phyloP scores from a whole-genome alignment of 2,888 invertebrate species.

The Morinoia aosen region DNA sequence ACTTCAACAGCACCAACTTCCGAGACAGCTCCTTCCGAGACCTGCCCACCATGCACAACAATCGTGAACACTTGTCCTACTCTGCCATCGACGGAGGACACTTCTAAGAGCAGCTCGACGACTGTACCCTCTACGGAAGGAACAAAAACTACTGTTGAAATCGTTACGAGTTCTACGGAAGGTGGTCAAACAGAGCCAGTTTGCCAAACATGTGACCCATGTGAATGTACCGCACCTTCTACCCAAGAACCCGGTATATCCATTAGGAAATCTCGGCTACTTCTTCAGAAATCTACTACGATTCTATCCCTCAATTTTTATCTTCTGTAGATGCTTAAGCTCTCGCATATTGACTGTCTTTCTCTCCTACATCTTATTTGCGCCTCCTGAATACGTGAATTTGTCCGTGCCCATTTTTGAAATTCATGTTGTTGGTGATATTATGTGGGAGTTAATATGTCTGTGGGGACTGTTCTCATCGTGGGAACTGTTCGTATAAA shows the following conservation, averaged over 20 bases:
- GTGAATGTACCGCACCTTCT: neutral
- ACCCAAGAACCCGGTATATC: neutral
- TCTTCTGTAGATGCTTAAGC: neutral
- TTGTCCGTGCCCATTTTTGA: neutral
- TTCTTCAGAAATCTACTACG: neutral
- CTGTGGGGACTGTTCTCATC: neutral
- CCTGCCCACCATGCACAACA: constrained; percentile 23
- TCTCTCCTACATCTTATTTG: neutral
- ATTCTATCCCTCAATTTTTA: neutral
- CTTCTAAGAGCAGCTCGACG: neutral
- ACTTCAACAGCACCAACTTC: neutral
- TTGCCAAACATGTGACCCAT: neutral
- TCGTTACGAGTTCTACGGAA: neutral
- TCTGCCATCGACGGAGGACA: neutral
- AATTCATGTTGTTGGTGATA: neutral
- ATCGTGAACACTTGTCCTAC: neutral
- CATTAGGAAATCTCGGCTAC: neutral
- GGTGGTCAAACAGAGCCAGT: neutral
- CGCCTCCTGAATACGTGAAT: neutral
- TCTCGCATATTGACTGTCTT: neutral
- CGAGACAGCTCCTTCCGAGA: neutral
- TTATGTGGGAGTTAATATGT: neutral
- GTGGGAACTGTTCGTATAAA: neutral
- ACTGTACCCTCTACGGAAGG: neutral
- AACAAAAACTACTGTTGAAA: neutral